These are phyloP conservation scores for Brachymystax lenok DNA, from an alignment of 2,797 vertebrate species.

Conservation along the genomic window DNA sequence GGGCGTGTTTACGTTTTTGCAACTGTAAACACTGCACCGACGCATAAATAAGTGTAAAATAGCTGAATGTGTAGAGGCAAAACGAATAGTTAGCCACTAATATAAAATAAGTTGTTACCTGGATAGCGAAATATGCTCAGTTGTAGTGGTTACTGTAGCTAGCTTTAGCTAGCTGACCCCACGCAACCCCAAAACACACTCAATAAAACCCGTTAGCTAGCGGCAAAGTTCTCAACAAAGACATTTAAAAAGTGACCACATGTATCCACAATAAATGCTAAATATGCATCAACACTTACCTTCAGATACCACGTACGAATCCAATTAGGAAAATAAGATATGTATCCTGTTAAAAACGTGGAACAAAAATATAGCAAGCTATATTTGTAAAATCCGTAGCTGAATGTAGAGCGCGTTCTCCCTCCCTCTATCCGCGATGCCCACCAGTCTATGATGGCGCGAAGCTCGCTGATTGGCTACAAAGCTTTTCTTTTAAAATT, in stretches of 20 bases:
- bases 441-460: slow-evolving; percentile 73
- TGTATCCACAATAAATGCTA: not conserved
- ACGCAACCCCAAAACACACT: not conserved
- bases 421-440: slow-evolving; percentile 68
- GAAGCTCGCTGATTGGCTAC: slow-evolving; percentile 73
- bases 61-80: not conserved
- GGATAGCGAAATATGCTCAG: not conserved
- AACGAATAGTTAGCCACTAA: not conserved
- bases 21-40: not conserved
- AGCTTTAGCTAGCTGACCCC: not conserved
- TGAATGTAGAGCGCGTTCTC: slow-evolving; percentile 57
- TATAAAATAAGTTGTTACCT: not conserved
- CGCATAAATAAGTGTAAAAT: not conserved
- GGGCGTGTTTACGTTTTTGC: not conserved
- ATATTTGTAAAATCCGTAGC: slow-evolving; percentile 48
- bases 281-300: slow-evolving; percentile 48
- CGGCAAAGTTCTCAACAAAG: slow-evolving; percentile 56
- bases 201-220: slow-evolving; percentile 33
- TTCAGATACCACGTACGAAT: slow-evolving; percentile 7
- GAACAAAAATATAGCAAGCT: slow-evolving; percentile 43
- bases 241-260: slow-evolving; percentile 15
- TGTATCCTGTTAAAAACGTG: slow-evolving; percentile 8
- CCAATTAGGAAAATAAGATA: slow-evolving; percentile 6
- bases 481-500: slow-evolving; percentile 66
- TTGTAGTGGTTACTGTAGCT: not conserved